Conservation (phyloP, 2,888 invertebrate species). For the Pollenia griseotomentosa region DNA sequence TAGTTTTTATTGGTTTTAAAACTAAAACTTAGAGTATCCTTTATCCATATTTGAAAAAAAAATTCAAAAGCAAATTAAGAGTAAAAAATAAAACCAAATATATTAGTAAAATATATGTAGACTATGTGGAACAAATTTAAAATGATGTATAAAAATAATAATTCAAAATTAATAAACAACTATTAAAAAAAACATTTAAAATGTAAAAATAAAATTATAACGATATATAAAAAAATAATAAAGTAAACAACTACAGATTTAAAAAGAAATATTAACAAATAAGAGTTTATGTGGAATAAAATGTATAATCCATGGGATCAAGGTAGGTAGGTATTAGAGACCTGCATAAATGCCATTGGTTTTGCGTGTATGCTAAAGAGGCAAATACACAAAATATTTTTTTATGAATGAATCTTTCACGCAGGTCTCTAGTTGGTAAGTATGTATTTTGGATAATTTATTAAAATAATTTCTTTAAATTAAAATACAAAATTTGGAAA, state of each 20-base stretch:
- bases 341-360: too few relatives aligned
- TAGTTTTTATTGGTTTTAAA: not conserved
- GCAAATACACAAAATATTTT: too few relatives aligned
- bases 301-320: too few relatives aligned
- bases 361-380: too few relatives aligned
- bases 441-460: too few relatives aligned
- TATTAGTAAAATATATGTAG: conserved; percentile 70
- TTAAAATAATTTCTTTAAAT: too few relatives aligned
- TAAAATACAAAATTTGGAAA: too few relatives aligned
- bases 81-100: conserved; percentile 26
- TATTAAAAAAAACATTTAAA: conserved; percentile 59
- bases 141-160: conserved; percentile 63
- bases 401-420: too few relatives aligned
- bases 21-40: conserved; percentile 28
- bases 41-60: conserved; percentile 34
- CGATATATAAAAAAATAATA: conserved; percentile 66
- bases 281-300: not conserved
- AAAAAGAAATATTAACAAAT: conserved; percentile 44
- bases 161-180: conserved; percentile 56
- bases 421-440: too few relatives aligned
- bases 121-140: conserved; percentile 71
- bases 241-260: conserved; percentile 66
- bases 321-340: too few relatives aligned
- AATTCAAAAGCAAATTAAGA: conserved; percentile 13
- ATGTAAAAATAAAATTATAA: conserved; percentile 60